Conservation (phyloP, 2,113 vertebrate genomes). For the Colius striatus region DNA sequence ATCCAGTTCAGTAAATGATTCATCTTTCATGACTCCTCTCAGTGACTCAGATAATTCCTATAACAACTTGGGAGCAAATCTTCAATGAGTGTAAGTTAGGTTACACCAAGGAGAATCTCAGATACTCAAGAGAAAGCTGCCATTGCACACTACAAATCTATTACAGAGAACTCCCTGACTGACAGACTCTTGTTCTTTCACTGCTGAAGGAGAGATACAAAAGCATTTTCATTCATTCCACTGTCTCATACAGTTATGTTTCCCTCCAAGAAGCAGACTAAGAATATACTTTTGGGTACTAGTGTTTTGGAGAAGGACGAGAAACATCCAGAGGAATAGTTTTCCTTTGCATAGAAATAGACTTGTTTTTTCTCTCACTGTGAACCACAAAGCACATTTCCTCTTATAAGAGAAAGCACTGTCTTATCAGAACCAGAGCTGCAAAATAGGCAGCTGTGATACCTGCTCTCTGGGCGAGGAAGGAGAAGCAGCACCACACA, state of each 20-base stretch:
- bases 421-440: neutral
- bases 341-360: neutral
- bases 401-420: neutral
- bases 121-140: neutral
- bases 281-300: neutral
- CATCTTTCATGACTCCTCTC: slow-evolving; percentile 30
- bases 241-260: neutral
- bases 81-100: neutral
- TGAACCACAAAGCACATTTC: neutral
- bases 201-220: neutral
- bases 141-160: neutral
- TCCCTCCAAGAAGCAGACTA: neutral
- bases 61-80: slow-evolving; percentile 7
- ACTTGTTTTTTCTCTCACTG: neutral
- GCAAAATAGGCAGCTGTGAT: rapidly evolving
- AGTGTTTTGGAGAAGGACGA: neutral
- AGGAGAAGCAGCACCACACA: neutral
- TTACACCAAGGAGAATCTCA: slow-evolving; percentile 7
- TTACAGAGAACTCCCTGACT: neutral
- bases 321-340: neutral
- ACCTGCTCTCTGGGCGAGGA: neutral
- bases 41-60: slow-evolving; percentile 62
- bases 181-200: neutral
- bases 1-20: slow-evolving; percentile 46
- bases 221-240: neutral